Percentiles rank a stretch among this genome's conserved stretches.
Evolutionary conservation across 2,888 invertebrate genomes (phyloP).

Genomic region (Pycnomerus fuliginosus): DNA sequence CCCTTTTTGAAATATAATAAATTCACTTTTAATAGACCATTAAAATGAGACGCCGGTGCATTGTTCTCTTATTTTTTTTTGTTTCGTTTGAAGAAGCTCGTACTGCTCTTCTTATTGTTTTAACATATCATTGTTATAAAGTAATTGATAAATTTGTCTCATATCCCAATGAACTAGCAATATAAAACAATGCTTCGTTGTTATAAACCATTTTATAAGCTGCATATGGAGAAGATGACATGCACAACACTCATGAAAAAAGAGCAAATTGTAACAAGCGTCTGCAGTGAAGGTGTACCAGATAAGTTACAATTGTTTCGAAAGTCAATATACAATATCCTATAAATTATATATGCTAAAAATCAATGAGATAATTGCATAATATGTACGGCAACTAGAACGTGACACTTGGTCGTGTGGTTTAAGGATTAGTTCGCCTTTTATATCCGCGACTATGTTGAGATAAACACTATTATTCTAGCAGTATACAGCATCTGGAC

Average conservation of each 20-base stretch:
- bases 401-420: background rate
- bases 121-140: conserved; percentile 8
- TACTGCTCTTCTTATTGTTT: conserved; percentile 1
- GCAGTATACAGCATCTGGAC: too few species aligned
- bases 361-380: conserved; percentile 1
- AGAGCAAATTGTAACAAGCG: background rate
- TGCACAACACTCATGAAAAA: conserved; percentile 6
- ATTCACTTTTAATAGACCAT: conserved; percentile 1
- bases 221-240: conserved; percentile 11
- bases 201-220: conserved; percentile 6
- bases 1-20: too few species aligned
- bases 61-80: conserved; percentile 2
- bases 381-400: background rate
- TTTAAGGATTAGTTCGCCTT: background rate
- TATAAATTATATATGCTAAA: conserved; percentile 4
- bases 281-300: conserved; percentile 4
- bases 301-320: conserved; percentile 7
- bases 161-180: conserved; percentile 6
- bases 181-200: conserved; percentile 9
- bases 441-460: too few species aligned
- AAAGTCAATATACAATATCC: conserved; percentile 3
- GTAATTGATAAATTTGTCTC: conserved; percentile 17
- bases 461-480: too few species aligned
- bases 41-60: background rate
- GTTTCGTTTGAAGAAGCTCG: background rate